Percentiles rank a stretch among this genome's conserved stretches.
phyloP scores from a whole-genome alignment of 1,140 invertebrate genomes.

The Solenopsis invicta region DNA sequence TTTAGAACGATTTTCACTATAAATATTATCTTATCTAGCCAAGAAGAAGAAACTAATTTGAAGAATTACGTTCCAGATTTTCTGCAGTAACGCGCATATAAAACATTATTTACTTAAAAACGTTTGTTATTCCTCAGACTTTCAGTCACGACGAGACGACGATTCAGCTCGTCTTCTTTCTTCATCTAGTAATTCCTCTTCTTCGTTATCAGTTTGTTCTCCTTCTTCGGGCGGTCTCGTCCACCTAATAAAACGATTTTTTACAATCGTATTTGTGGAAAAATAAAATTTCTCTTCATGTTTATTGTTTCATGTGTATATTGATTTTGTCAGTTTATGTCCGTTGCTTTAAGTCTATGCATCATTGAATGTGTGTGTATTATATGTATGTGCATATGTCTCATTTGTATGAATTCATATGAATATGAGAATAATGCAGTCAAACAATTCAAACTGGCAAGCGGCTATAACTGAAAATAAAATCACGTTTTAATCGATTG shows the following conservation, averaged over 20 bases:
- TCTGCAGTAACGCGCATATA: background rate
- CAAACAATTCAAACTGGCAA: background rate
- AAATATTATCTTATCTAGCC: background rate
- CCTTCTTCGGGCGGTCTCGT: constrained; percentile 84
- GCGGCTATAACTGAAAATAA: constrained; percentile 1
- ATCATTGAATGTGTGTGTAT: background rate
- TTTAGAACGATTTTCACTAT: background rate
- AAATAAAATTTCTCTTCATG: background rate
- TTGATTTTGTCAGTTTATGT: background rate
- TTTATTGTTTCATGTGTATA: background rate
- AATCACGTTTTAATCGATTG: background rate
- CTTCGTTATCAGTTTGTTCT: constrained; percentile 79
- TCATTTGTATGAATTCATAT: background rate
- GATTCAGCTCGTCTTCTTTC: constrained; percentile 52
- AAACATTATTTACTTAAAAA: constrained; percentile 17
- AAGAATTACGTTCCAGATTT: background rate
- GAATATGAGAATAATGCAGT: background rate
- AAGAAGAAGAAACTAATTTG: background rate
- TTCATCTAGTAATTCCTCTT: constrained; percentile 69
- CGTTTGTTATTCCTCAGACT: background rate
- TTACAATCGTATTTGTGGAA: constrained; percentile 1
- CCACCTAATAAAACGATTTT: constrained; percentile 78
- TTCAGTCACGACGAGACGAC: constrained; percentile 56
- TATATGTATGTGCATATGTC: background rate
- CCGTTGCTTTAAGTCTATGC: background rate